These are phyloP conservation scores for Temnothorax nylanderi DNA, from an alignment of 1,140 invertebrate genomes.

Conservation along the genomic window DNA sequence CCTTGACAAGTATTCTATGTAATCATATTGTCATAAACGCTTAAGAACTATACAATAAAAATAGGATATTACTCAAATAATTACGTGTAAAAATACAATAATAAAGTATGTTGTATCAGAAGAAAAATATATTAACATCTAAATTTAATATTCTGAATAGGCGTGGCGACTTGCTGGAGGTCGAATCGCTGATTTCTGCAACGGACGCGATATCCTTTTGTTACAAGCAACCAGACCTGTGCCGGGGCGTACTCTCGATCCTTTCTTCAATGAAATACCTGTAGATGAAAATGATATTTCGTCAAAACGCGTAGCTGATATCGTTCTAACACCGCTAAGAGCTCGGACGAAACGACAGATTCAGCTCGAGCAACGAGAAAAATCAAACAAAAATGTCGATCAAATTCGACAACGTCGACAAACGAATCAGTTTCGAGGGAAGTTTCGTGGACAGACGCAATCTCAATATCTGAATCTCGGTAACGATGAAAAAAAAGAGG, in stretches of 20 bases:
- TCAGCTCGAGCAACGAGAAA: constrained; percentile 68
- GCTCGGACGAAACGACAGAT: constrained; percentile 70
- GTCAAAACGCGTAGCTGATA: constrained; percentile 66
- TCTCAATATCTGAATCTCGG: constrained; percentile 92
- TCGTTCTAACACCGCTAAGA: constrained; percentile 67
- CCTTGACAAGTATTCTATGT: not conserved
- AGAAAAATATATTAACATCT: constrained; percentile 1
- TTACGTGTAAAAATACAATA: not conserved
- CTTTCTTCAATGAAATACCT: constrained; percentile 76
- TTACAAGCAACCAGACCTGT: constrained; percentile 68
- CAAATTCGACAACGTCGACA: constrained; percentile 66
- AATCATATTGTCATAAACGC: not conserved
- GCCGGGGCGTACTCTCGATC: constrained; percentile 42
- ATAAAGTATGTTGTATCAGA: not conserved
- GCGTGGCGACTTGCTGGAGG: constrained; percentile 79
- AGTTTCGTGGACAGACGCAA: constrained; percentile 91
- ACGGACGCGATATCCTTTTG: constrained; percentile 71
- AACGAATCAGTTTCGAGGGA: constrained; percentile 67
- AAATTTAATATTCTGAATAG: constrained; percentile 64
- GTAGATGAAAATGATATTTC: constrained; percentile 74
- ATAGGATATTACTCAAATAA: not conserved
- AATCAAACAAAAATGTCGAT: constrained; percentile 54
- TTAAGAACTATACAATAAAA: not conserved
- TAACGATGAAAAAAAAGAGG: constrained; percentile 86
- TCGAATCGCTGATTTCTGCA: constrained; percentile 79